Evolutionary conservation across 2,797 vertebrate genomes (phyloP), one percentile per base, ranked within the genome.

Genomic region (Iguana delicatissima): DNA sequence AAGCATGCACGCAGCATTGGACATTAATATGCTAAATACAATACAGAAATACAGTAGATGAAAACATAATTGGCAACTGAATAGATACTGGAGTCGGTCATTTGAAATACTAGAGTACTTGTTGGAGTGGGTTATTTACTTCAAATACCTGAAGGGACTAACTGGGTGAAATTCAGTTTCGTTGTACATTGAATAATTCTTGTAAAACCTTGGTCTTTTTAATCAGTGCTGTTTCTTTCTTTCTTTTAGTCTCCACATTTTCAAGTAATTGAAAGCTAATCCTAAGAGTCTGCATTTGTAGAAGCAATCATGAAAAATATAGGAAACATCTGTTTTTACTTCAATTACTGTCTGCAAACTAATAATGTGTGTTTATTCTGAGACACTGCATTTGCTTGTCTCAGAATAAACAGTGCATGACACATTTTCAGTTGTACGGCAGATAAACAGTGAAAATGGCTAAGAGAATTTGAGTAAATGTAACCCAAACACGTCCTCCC

Each of bases 261-360:
- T 80, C 2, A 74, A 92, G 88, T 90, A 91, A 88, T 93, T 93
- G 95, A 90, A 87, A 93, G 90, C 87, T 10, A 8, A 94, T 80
- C 91, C 32, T 90, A 89, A 94, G 92, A 93, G 94, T 88, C 93
- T 94, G 93, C 93, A 96, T 95, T 96, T 96, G 94, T 95, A 38
- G 42, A 96, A 91, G 93, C 93, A 96, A 95, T 97, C 95, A 93
- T 90, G 90, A 14, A 83, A 85, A 95, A 95, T 94, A 96, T 93
- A 95, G 90, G 93, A 92, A 97, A 97, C 97, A 97, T 95, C 96
- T 97, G 96, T 95, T 97, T 96, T 97, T 93, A 95, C 92, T 73
- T 96, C 95, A 85, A 93, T 96, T 96, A 97, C 96, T 95, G 93
- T 93, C 94, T 80, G 91, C 46, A 85, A 90, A 88, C 94, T 96